These are phyloP conservation scores for Todiramphus chloris DNA, from an alignment of 2,113 vertebrate genomes.

Conservation along the genomic window DNA sequence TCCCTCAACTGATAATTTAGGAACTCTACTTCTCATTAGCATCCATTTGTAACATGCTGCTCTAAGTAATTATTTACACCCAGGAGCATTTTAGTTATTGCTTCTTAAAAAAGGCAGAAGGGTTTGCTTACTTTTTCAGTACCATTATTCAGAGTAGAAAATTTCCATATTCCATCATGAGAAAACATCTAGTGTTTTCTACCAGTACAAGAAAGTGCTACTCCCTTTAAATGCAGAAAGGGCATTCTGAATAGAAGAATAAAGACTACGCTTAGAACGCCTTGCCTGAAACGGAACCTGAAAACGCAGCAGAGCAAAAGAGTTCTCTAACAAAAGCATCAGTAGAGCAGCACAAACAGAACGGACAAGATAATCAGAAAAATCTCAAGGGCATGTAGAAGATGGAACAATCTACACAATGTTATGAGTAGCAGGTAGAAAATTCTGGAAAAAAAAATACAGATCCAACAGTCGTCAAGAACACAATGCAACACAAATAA, in stretches of 20 bases:
- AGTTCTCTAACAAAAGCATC: background rate
- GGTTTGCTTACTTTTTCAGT: background rate
- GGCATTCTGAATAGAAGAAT: too few species aligned
- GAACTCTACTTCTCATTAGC: conserved; percentile 1
- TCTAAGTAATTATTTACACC: conserved; percentile 41
- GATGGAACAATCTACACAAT: background rate
- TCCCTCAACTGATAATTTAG: conserved; percentile 36
- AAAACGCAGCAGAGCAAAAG: background rate
- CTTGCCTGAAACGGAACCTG: background rate
- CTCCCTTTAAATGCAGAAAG: background rate
- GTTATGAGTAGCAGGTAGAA: background rate
- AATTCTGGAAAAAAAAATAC: background rate
- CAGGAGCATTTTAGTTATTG: background rate
- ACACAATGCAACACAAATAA: fast-evolving
- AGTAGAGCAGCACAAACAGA: background rate
- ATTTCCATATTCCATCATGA: background rate
- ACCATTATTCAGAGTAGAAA: background rate
- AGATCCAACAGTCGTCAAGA: background rate
- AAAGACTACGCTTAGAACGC: background rate
- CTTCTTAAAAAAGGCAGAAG: conserved; percentile 6
- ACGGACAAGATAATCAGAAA: background rate
- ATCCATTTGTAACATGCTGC: conserved; percentile 50
- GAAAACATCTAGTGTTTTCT: background rate
- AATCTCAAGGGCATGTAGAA: fast-evolving
- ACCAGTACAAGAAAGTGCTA: background rate